Evolutionary conservation across 2,113 vertebrate genomes (phyloP).

Genomic region (Erythrocercus mccallii): DNA sequence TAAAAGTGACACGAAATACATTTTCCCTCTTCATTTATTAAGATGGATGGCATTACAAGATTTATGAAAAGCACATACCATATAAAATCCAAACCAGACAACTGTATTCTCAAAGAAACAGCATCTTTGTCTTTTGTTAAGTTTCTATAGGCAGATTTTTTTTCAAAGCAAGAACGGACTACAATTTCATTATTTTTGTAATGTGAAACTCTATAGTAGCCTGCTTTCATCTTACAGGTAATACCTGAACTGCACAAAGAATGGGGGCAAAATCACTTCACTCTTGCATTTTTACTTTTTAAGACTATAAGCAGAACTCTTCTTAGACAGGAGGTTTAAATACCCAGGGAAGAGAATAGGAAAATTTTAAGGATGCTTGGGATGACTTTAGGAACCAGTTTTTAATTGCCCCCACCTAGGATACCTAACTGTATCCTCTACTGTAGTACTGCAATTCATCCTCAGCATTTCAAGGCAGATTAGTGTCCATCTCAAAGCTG

Average conservation of each 20-base stretch:
- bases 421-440: background rate
- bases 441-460: background rate
- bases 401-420: background rate
- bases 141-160: background rate
- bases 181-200: background rate
- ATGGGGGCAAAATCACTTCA: rapidly evolving
- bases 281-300: background rate
- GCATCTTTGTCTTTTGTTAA: background rate
- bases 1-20: background rate
- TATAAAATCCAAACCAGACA: background rate
- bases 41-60: background rate
- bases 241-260: background rate
- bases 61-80: background rate
- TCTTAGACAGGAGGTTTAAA: background rate
- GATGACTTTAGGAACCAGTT: background rate
- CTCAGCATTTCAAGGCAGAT: background rate
- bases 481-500: background rate
- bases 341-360: background rate
- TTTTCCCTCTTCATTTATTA: background rate
- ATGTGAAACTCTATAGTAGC: background rate
- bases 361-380: background rate
- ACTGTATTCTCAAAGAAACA: background rate
- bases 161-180: background rate
- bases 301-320: background rate
- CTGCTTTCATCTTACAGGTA: background rate